Conservation (phyloP, 2,113 vertebrate species). For the Odontophorus gujanensis region DNA sequence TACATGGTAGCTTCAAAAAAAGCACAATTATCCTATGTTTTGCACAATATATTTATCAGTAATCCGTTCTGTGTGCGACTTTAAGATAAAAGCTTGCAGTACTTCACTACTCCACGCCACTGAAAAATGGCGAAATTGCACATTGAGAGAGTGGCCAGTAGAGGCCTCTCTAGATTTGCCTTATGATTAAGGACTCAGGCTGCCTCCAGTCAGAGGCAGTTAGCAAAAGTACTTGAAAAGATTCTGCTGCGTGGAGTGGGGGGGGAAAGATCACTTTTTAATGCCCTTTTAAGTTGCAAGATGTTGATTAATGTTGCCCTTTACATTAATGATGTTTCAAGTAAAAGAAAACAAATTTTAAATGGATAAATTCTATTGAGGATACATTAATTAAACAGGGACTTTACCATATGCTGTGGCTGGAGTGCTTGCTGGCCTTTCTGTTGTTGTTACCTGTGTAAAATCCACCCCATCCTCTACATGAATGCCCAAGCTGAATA, state of each 20-base stretch:
- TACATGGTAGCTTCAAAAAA: conserved; percentile 46
- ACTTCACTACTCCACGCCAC: background rate
- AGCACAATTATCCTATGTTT: conserved; percentile 44
- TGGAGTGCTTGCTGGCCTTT: conserved; percentile 85
- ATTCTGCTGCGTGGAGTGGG: conserved; percentile 71
- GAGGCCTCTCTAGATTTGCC: conserved; percentile 97
- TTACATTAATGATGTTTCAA: conserved; percentile 88
- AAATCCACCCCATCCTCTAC: conserved; percentile 89
- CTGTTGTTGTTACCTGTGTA: conserved; percentile 89
- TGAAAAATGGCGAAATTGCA: conserved; percentile 59
- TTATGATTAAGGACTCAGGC: conserved; percentile 60
- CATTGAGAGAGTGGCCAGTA: conserved; percentile 82
- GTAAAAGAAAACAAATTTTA: conserved; percentile 90
- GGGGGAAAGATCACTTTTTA: conserved; percentile 81
- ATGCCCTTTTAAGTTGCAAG: conserved; percentile 86
- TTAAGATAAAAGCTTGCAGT: conserved; percentile 51
- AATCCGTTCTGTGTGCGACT: conserved; percentile 57
- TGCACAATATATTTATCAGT: background rate
- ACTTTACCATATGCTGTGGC: conserved; percentile 83
- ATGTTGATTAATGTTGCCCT: conserved; percentile 89
- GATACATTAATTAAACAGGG: conserved; percentile 86
- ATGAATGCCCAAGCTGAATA: conserved; percentile 93
- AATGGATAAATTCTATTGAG: conserved; percentile 89
- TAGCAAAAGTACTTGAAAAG: conserved; percentile 82
- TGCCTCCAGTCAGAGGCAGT: conserved; percentile 44